These are phyloP conservation scores for Acanthurus tractus DNA, from an alignment of 2,797 vertebrate species.

Conservation along the genomic window DNA sequence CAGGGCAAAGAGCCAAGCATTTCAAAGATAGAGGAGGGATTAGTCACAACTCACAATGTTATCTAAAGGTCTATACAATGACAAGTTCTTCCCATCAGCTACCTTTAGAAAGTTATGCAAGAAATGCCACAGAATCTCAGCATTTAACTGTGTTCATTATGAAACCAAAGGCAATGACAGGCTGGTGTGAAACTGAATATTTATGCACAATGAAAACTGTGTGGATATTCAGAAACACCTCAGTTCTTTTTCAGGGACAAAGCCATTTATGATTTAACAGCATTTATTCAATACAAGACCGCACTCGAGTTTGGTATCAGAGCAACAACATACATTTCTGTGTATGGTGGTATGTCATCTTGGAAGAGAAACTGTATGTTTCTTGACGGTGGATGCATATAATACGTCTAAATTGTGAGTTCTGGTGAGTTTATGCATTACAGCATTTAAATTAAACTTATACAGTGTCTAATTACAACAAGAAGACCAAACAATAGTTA, in stretches of 20 bases:
- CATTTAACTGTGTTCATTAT: constrained; percentile 26
- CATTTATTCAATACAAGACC: not conserved
- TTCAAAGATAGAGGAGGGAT: constrained; percentile 9
- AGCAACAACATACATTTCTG: not conserved
- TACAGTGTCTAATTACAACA: too few species aligned
- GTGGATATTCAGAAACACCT: not conserved
- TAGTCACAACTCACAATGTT: constrained; percentile 25
- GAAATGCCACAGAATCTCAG: constrained; percentile 29
- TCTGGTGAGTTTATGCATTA: not conserved
- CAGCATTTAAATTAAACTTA: not conserved
- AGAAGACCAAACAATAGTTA: too few species aligned
- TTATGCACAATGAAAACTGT: constrained; percentile 21
- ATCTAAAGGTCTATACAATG: constrained; percentile 31
- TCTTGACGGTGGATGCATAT: not conserved
- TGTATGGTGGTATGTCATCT: not conserved
- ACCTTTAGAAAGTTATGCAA: constrained; percentile 18
- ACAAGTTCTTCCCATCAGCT: constrained; percentile 13
- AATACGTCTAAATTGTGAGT: not conserved
- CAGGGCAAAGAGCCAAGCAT: constrained; percentile 27
- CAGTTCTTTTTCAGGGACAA: not conserved
- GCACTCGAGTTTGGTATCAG: not conserved
- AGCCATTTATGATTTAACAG: not conserved
- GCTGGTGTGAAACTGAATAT: constrained; percentile 19
- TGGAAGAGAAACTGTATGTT: not conserved
- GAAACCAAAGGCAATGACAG: constrained; percentile 7